Evolutionary conservation across 2,888 invertebrate species (phyloP).

Genomic region (Abscondita cerata): DNA sequence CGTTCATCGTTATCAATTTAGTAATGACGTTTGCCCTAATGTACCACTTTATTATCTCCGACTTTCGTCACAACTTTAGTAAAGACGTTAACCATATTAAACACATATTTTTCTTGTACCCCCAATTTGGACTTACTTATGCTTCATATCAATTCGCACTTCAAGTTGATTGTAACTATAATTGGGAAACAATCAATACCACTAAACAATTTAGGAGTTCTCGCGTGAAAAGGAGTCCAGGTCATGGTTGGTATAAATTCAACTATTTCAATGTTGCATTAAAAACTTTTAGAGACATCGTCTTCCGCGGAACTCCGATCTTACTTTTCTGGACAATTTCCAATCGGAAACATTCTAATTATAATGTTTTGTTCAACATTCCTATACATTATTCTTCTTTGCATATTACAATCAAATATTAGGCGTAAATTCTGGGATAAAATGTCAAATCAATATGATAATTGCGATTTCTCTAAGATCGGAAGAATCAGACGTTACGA

Average conservation of each 20-base stretch:
- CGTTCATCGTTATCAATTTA: constrained; percentile 49
- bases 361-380: constrained; percentile 21
- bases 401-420: constrained; percentile 13
- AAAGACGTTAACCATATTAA: constrained; percentile 41
- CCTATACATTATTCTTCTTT: constrained; percentile 18
- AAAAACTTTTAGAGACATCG: too few species aligned
- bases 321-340: constrained; percentile 16
- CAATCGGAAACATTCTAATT: neutral
- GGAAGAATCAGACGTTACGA: too few species aligned
- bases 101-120: constrained; percentile 45
- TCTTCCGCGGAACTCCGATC: constrained; percentile 20
- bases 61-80: constrained; percentile 44
- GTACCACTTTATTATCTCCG: constrained; percentile 45
- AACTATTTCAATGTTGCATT: too few species aligned
- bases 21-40: constrained; percentile 50
- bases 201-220: too few species aligned
- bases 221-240: constrained; percentile 47
- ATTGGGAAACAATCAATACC: constrained; percentile 48
- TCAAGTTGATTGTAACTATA: constrained; percentile 50
- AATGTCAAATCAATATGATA: too few species aligned
- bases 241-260: constrained; percentile 48
- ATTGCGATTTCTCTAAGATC: too few species aligned
- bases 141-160: constrained; percentile 45
- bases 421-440: too few species aligned
- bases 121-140: constrained; percentile 53